Evolutionary conservation across 1,140 invertebrate genomes (phyloP), one percentile per base, ranked within the genome.

Genomic region (Gerris buenoi): DNA sequence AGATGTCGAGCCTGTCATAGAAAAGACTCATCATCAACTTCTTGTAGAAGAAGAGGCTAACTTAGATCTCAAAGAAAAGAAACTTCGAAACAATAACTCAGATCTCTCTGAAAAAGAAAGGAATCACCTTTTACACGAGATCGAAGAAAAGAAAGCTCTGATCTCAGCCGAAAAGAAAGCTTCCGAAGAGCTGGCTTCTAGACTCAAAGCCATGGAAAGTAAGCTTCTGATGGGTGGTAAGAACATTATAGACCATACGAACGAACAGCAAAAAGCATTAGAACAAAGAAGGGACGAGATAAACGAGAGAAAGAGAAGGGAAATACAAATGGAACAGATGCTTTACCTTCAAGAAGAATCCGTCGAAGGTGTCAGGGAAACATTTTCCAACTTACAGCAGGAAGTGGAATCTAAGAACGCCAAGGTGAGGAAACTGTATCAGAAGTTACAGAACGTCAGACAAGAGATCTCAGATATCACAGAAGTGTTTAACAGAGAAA

Each of bases 401-500:
- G 92, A 95, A 78, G 90, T 95, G 1, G 93, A 96, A 76, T 82
- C 88, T 25, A 96, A 95, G 77, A 90, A 90, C n/a, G 89, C 88
- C 72, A 91, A 94, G 80, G 78, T 90, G 27, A 89, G 89, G 71
- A 88, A 90, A 75, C 74, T 89, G 65, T 84, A 86, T 73, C 77
- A 80, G 26, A 85, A 87, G 72, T 75, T 85, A 33, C 81, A 87
- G 75, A 76, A 77, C 57, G 78, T 80, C 14, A 81, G 81, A 70
- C 78, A 81, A 72, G 91, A 96, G 74, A 84, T 93, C 2, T 83
- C 86, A 63, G 91, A 94, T 72, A 82, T 88, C n/a, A 88, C 88
- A 64, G 89, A 90, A 69, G 87, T 91, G 69, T 88, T 90, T 73
- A 86, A 87, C 65, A 81, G 84, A 62, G 89, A 94, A 72, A 78